A percentile compares a stretch with the other conserved stretches of the same genome.
Evolutionary conservation across 2,797 vertebrate genomes (phyloP).

Genomic region (Sciurus vulgaris): DNA sequence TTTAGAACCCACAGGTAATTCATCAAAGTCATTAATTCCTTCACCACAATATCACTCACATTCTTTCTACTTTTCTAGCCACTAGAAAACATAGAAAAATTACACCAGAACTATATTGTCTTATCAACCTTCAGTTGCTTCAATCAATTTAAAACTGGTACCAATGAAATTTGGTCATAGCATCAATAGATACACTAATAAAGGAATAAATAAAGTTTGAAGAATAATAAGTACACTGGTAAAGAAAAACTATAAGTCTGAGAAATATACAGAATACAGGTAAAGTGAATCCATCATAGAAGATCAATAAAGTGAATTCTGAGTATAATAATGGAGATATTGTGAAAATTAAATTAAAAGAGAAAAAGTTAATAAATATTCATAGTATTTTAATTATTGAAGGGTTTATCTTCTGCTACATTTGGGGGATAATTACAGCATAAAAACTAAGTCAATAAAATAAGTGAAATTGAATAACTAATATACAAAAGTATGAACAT

Average conservation of each 20-base stretch:
- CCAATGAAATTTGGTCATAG: constrained; percentile 16
- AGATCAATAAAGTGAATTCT: background rate
- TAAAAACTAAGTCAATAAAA: background rate
- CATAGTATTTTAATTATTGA: background rate
- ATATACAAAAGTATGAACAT: background rate
- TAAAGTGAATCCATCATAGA: background rate
- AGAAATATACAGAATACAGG: background rate
- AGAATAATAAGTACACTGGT: background rate
- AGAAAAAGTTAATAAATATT: background rate
- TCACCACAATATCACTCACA: background rate
- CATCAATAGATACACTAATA: background rate
- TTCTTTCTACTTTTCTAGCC: background rate
- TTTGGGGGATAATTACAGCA: background rate
- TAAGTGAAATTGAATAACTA: background rate
- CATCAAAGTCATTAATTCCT: constrained; percentile 32
- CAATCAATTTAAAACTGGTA: background rate
- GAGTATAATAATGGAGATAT: background rate
- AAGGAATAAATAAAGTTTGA: background rate
- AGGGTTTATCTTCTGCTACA: background rate
- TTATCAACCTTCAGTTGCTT: background rate
- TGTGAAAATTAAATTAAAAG: background rate
- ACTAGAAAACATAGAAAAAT: background rate
- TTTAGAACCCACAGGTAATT: background rate
- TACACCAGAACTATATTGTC: background rate
- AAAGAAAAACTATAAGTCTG: background rate